phyloP scores from a whole-genome alignment of 2,113 vertebrate genomes.

The Rana temporaria region DNA sequence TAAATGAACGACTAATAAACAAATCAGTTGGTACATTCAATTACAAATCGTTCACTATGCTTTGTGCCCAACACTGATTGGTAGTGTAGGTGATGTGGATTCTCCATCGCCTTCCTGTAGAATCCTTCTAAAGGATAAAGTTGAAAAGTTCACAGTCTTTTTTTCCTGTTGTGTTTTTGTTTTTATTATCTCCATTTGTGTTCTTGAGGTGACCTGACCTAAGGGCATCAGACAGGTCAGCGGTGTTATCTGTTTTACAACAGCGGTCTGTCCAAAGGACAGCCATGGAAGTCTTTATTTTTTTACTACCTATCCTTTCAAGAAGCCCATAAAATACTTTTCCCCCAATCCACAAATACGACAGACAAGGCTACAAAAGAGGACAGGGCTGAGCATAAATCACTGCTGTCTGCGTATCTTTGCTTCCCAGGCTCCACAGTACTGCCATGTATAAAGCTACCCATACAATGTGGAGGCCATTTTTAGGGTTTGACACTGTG shows the following conservation, averaged over 20 bases:
- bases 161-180: slow-evolving; percentile 58
- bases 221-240: slow-evolving; percentile 63
- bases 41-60: neutral
- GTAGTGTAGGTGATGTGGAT: neutral
- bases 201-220: slow-evolving; percentile 54
- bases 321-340: slow-evolving; percentile 53
- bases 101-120: neutral
- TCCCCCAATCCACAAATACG: slow-evolving; percentile 52
- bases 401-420: neutral
- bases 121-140: slow-evolving; percentile 69
- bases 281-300: slow-evolving; percentile 35
- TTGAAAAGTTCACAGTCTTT: slow-evolving; percentile 71
- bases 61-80: neutral
- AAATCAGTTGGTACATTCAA: neutral
- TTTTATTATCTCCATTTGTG: slow-evolving; percentile 73
- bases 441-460: too few species aligned
- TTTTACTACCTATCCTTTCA: slow-evolving; percentile 51
- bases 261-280: slow-evolving; percentile 45
- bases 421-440: too few species aligned
- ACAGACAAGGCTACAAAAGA: slow-evolving; percentile 48
- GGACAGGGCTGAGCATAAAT: neutral
- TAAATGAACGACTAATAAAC: neutral
- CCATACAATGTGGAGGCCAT: too few species aligned
- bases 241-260: slow-evolving; percentile 58
- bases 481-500: too few species aligned